Base-by-base conservation (phyloP, 1,140 invertebrate genomes). In the Schlechtendalia chinensis region DNA sequence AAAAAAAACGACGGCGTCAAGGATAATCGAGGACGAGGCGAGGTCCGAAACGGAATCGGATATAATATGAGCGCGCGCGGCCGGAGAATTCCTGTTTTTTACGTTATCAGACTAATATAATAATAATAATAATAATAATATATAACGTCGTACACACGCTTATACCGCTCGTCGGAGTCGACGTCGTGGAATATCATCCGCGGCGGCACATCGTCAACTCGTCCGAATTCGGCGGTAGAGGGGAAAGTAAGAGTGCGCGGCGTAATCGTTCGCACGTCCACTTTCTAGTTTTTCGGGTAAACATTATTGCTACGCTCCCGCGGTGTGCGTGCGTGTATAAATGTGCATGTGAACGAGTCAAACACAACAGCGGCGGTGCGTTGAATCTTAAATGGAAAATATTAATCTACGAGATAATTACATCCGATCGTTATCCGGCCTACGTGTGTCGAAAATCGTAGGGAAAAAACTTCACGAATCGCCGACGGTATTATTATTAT, bases 161-260 rank as follows among this genome's bases (percentile, higher is more conserved):
- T n/a, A n/a, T n/a, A n/a, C n/a, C n/a, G n/a, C n/a, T n/a, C n/a
- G n/a, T n/a, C n/a, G n/a, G n/a, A n/a, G n/a, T n/a, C n/a, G n/a
- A n/a, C n/a, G n/a, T n/a, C 39, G 45, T 27, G 65, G 45, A 67
- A 67, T 45, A 22, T n/a, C 22, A 6, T 47, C 39, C 39, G 45
- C 17, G n/a, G 50, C 22, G 53, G 56, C 16, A 45, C 10, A 45
- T 56, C 12, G 56, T 75, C 0, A 1, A 58, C 72, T 75, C 50
- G 47, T 54, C 69, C 24, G 69, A 24, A 53, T 72, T 75, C 12
- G 29, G 24, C n/a, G n/a, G n/a, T n/a, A n/a, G n/a, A n/a, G 24
- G 19, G 16, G 56, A 74, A 75, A 75, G 72, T 75, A 75, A 75
- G 53, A 75, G 72, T 58, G 72, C n/a, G 32, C 54, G n/a, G n/a